Evolutionary conservation across 2,888 invertebrate genomes (phyloP).

Genomic region (Melikaiella ostensackeni): DNA sequence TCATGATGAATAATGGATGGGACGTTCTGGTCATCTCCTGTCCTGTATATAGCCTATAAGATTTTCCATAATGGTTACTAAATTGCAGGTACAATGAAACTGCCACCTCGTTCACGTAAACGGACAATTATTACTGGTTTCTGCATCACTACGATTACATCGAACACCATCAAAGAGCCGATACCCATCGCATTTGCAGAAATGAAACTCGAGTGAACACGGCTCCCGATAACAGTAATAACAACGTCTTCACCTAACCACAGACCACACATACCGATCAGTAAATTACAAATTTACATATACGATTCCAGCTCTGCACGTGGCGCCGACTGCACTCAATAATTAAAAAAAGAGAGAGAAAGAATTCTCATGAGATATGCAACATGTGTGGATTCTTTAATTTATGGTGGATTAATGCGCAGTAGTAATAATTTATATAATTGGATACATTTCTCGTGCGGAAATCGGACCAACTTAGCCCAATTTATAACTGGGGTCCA

Average conservation of each 20-base stretch:
- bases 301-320: constrained; percentile 26
- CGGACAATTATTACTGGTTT: constrained; percentile 70
- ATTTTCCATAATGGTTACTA: constrained; percentile 71
- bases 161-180: constrained; percentile 53
- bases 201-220: constrained; percentile 36
- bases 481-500: too few species aligned
- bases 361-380: neutral
- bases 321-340: constrained; percentile 19
- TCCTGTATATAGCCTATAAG: constrained; percentile 62
- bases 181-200: constrained; percentile 38
- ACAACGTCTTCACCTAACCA: constrained; percentile 36
- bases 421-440: neutral
- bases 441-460: too few species aligned
- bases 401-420: neutral
- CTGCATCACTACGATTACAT: constrained; percentile 63
- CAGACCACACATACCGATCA: constrained; percentile 11
- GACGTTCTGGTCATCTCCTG: constrained; percentile 69
- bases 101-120: constrained; percentile 67
- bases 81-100: constrained; percentile 74
- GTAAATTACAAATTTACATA: constrained; percentile 44
- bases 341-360: constrained; percentile 12
- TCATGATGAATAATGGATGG: constrained; percentile 75
- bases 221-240: constrained; percentile 39
- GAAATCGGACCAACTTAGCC: too few species aligned
- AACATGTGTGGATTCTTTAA: constrained; percentile 13